Conservation (phyloP, 2,888 invertebrate species). For the Mimas tiliae region DNA sequence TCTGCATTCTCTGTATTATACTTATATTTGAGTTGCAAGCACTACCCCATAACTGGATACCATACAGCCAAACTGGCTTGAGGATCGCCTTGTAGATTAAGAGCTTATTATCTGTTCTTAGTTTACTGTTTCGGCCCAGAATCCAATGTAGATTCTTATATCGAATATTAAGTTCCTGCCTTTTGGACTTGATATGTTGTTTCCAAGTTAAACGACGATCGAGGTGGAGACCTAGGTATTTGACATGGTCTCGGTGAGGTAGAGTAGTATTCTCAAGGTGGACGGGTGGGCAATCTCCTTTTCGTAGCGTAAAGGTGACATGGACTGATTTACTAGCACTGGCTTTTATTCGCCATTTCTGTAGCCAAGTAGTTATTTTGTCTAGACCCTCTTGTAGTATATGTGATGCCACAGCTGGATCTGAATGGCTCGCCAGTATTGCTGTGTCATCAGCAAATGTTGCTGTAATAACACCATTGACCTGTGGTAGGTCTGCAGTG, state of each 20-base stretch:
- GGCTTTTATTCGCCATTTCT: neutral
- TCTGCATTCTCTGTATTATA: too few relatives aligned
- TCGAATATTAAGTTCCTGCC: too few relatives aligned
- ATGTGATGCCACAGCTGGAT: conserved; percentile 27
- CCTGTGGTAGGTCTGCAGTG: conserved; percentile 29
- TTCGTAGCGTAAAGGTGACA: neutral
- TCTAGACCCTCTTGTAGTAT: conserved; percentile 28
- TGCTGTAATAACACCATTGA: conserved; percentile 11
- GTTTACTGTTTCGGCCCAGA: too few relatives aligned
- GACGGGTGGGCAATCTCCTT: neutral
- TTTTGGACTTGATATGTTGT: too few relatives aligned
- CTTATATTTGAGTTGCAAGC: too few relatives aligned
- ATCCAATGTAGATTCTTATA: too few relatives aligned
- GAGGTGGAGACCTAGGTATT: neutral
- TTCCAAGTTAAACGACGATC: neutral
- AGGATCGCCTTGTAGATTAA: too few relatives aligned
- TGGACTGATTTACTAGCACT: neutral
- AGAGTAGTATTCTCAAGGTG: neutral
- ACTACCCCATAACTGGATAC: too few relatives aligned
- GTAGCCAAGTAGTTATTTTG: neutral
- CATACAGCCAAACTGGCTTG: too few relatives aligned
- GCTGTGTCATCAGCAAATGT: neutral
- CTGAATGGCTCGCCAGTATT: neutral
- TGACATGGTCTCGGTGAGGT: neutral
- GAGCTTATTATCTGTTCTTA: too few relatives aligned